These are phyloP conservation scores for Pseudochaenichthys georgianus DNA, from an alignment of 2,797 vertebrate species.

Conservation along the genomic window DNA sequence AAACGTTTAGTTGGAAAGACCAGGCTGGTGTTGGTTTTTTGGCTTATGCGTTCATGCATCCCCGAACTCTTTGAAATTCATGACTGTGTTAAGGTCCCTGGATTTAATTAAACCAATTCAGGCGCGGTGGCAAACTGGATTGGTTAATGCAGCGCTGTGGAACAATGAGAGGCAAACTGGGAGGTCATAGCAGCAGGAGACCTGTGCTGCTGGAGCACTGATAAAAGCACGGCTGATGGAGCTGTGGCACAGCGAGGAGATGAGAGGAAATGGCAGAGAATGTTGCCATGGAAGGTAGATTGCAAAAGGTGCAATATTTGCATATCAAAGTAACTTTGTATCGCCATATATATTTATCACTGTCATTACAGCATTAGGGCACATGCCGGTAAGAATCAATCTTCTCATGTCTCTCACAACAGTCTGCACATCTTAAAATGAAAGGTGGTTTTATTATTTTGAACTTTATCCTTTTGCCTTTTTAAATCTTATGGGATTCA, in stretches of 20 bases:
- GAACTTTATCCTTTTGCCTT: too few relatives aligned
- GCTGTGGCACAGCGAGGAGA: constrained; percentile 39
- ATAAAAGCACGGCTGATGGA: constrained; percentile 59
- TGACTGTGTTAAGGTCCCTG: constrained; percentile 74
- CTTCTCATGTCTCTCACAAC: not conserved
- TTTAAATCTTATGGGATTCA: not conserved
- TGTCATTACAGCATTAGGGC: not conserved
- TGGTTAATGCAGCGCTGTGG: constrained; percentile 69
- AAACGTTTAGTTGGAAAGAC: constrained; percentile 72
- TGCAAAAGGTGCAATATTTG: too few relatives aligned
- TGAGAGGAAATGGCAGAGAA: constrained; percentile 37
- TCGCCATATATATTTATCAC: not conserved
- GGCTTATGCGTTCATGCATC: constrained; percentile 60
- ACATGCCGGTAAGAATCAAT: not conserved
- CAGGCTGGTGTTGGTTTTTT: constrained; percentile 64
- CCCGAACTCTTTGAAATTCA: constrained; percentile 79
- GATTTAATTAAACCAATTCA: constrained; percentile 84
- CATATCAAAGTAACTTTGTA: too few relatives aligned
- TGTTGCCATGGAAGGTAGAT: constrained; percentile 13
- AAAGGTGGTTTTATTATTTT: not conserved
- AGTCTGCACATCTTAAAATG: constrained; percentile 7
- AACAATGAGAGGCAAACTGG: constrained; percentile 69
- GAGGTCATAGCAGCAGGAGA: constrained; percentile 65
- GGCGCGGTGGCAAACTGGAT: constrained; percentile 71
- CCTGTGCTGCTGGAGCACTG: constrained; percentile 52